Evolutionary conservation across 1,140 invertebrate species (phyloP), one percentile per base, ranked within the genome.

Genomic region (Maconellicoccus hirsutus): DNA sequence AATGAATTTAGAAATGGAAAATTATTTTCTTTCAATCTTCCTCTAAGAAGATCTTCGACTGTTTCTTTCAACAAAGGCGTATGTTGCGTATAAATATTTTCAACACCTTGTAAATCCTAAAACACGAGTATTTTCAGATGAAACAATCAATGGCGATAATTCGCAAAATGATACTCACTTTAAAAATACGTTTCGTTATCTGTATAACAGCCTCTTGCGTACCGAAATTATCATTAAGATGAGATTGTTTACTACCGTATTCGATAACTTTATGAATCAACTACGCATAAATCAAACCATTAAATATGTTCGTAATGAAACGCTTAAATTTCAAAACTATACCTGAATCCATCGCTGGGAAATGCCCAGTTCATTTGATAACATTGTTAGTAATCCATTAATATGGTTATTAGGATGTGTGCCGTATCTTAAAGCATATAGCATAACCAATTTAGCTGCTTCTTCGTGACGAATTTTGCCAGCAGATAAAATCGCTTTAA

Each of bases 51-150:
- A 78, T 96, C 93, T 78, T 96, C 94, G 0, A 98, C 75, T 0
- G 89, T 89, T 77, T 93, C 89, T 76, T 89, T 87, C 0, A 98
- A 77, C 12, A 95, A 78, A 0, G 95, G 94, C 16, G 86, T 89
- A 79, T 98, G 95, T 78, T 98, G 95, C 0, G 95, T 97, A 77
- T 96, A 98, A 73, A 98, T 93, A 81, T 98, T 98, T 79, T 98
- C 96, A 1, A 98, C 93, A 2, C 94, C 95, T 81, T 91, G 91
- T 16, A 94, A 80, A 38, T 89, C 89, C 84, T 89, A 80, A 71
- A 42, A 71, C 3, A 6, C 4, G 3, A 6, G 12, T 16, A 70
- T 22, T 39, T 70, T 70, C 16, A 33, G 6, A 6, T 33, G 4
- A 33, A 33, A 33, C 12, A 33, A 33, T 33, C 19, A 66, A 66